Percentiles rank a stretch among this genome's conserved stretches.
Evolutionary conservation across 2,797 vertebrate genomes (phyloP).

Genomic region (Chromis chromis): DNA sequence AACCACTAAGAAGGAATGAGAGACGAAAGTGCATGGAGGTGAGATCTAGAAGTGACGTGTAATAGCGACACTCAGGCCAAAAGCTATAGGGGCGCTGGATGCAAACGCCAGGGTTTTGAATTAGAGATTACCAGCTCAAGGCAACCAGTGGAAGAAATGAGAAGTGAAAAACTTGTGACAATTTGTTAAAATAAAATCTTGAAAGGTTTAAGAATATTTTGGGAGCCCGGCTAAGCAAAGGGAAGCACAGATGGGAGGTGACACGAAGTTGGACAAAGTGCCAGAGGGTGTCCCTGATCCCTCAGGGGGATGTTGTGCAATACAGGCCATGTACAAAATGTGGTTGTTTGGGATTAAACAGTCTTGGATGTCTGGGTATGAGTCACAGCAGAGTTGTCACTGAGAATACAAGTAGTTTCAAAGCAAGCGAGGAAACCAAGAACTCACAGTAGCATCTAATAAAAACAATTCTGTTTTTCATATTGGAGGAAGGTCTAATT

Average conservation of each 20-base stretch:
- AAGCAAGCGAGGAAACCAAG: slow-evolving; percentile 19
- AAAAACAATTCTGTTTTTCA: slow-evolving; percentile 18
- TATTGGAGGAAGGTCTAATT: slow-evolving; percentile 5
- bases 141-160: slow-evolving; percentile 20
- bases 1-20: not conserved
- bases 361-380: slow-evolving; percentile 32
- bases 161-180: slow-evolving; percentile 20
- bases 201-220: slow-evolving; percentile 28
- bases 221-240: slow-evolving; percentile 1
- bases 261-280: slow-evolving; percentile 56
- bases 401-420: slow-evolving; percentile 27
- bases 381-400: slow-evolving; percentile 38
- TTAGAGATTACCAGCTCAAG: slow-evolving; percentile 39
- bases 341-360: slow-evolving; percentile 39
- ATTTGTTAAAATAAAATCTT: slow-evolving; percentile 47
- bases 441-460: not conserved
- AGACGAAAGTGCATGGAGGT: not conserved
- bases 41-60: slow-evolving; percentile 14
- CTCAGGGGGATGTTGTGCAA: slow-evolving; percentile 45
- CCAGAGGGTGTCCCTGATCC: slow-evolving; percentile 44
- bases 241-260: slow-evolving; percentile 49
- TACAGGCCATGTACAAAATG: slow-evolving; percentile 20
- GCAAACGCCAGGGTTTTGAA: slow-evolving; percentile 29
- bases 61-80: slow-evolving; percentile 6
- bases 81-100: slow-evolving; percentile 15